Evolutionary conservation across 92 coral and sea anemone genomes (phyloP).

Genomic region (Zoanthus solanderi): DNA sequence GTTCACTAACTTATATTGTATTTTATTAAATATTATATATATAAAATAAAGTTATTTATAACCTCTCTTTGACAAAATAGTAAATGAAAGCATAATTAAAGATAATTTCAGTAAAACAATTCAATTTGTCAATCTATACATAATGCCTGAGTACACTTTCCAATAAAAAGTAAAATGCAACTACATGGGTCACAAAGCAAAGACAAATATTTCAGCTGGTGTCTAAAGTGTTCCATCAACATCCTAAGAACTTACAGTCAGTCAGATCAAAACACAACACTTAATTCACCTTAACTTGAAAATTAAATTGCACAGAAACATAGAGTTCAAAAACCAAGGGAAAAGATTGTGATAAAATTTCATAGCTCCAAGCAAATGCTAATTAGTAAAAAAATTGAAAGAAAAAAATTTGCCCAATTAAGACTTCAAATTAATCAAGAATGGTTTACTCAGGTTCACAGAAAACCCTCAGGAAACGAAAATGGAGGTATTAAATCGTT

Average conservation of each 20-base stretch:
- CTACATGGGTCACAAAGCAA: conserved; percentile 32
- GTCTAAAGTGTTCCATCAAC: not conserved
- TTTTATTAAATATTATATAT: no score
- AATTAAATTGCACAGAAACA: not conserved
- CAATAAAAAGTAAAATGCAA: conserved; percentile 20
- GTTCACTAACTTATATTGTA: no score
- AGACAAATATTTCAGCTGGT: conserved; percentile 8
- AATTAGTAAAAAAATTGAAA: no score
- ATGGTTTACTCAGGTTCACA: conserved; percentile 10
- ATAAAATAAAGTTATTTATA: no score
- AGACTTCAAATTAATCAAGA: not conserved
- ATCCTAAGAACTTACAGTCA: not conserved
- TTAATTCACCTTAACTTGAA: not conserved
- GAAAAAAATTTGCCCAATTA: not conserved
- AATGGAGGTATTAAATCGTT: not conserved
- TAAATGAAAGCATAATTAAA: no score
- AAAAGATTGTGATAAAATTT: not conserved
- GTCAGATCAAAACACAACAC: not conserved
- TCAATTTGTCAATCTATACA: no score
- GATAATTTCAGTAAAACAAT: no score
- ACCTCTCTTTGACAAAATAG: no score
- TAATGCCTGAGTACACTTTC: conserved; percentile 35
- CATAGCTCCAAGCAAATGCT: not conserved
- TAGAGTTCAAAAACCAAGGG: not conserved
- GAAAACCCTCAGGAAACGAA: conserved; percentile 5